Evolutionary conservation across 2,113 vertebrate species (phyloP), one percentile per base, ranked within the genome.

Genomic region (Erpornis zantholeuca): DNA sequence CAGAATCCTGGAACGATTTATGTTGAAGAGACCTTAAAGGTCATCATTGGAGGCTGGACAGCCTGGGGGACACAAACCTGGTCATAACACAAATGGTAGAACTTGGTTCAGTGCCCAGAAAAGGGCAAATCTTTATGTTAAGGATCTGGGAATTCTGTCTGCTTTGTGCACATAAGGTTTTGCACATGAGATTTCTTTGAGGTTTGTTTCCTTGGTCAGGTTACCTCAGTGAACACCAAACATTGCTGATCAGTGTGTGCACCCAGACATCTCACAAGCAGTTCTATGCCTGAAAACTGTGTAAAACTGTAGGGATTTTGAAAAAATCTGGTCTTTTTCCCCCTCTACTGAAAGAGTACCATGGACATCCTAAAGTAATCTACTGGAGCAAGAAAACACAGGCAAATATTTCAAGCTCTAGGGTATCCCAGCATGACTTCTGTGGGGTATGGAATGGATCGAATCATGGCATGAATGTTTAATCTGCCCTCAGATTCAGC

Each of bases 101-200:
- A 12, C 6, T 54, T 60, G 49, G 19, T 54, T 79, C 27, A 6
- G 13, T 45, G 71, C 38, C 44, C 15, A 7, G 8, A 72, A 60
- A 78, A 21, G 31, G 57, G 49, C 9, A 73, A 47, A 36, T 27
- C 35, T 19, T 50, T 3, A 19, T 31, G 6, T 25, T 10, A 29
- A 38, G 49, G 50, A 7, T 56, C 12, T 56, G 13, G 22, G 29
- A 60, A 31, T 76, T 44, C 44, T 35, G 13, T 15, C 44, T 76
- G 11, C 45, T 88, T 59, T 65, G 45, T 45, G 27, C 13, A 7
- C 3, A 0, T 12, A 24, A 57, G 28, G 27, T 68, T 71, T 49
- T 68, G 25, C 10, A 60, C 1, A 0, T 16, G 53, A 44, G 28
- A 36, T 28, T 66, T n/a, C n/a, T n/a, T 44, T 13, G n/a, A 25